These are phyloP conservation scores for Aethina tumida DNA, from an alignment of 1,140 invertebrate species.

Conservation along the genomic window DNA sequence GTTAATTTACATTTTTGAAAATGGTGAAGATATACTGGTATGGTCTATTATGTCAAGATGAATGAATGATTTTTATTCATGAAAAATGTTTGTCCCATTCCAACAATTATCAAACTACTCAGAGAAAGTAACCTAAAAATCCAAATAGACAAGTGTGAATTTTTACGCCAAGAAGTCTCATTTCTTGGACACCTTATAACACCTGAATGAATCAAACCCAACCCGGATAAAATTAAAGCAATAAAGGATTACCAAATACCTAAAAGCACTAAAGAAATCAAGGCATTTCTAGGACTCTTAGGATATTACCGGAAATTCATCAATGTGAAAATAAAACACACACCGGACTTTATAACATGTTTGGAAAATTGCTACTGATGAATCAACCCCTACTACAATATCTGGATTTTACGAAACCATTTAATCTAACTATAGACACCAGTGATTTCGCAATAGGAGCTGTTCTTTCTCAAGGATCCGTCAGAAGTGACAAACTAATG, in stretches of 20 bases:
- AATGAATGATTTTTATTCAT: too few species aligned
- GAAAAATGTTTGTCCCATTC: too few species aligned
- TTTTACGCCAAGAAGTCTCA: conserved; percentile 17
- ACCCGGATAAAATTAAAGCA: conserved; percentile 10
- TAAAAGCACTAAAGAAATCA: conserved; percentile 10
- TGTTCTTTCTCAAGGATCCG: conserved; percentile 7
- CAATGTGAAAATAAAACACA: conserved; percentile 6
- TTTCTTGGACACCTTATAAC: conserved; percentile 24
- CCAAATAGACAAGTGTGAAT: conserved; percentile 22
- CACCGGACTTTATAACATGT: too few species aligned
- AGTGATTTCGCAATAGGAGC: conserved; percentile 17
- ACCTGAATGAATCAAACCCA: conserved; percentile 16
- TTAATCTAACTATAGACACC: conserved; percentile 33
- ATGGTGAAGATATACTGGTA: too few species aligned
- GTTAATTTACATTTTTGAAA: too few species aligned
- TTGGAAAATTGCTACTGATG: conserved; percentile 25
- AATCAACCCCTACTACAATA: conserved; percentile 14
- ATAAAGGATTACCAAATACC: conserved; percentile 7
- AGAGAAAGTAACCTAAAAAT: conserved; percentile 2
- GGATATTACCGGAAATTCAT: conserved; percentile 16
- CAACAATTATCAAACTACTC: too few species aligned
- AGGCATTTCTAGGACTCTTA: conserved; percentile 11
- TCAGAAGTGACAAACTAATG: conserved; percentile 24
- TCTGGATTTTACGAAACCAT: conserved; percentile 32
- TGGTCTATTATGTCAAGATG: too few species aligned